Evolutionary conservation across 2,888 invertebrate species (phyloP).

Genomic region (Colostygia pectinataria): DNA sequence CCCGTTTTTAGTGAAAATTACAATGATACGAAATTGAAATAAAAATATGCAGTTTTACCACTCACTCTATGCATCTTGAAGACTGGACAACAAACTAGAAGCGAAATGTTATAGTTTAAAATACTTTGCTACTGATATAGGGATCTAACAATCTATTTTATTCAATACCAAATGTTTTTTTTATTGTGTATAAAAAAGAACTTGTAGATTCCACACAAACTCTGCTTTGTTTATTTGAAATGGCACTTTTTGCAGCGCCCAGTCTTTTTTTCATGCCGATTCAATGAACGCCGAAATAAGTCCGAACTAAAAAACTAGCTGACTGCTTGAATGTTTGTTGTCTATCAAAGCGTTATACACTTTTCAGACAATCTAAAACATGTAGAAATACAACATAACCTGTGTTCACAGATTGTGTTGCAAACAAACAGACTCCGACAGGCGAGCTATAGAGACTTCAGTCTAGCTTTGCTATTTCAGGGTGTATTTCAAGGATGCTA

Average conservation of each 20-base stretch:
- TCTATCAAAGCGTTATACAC: slow-evolving; percentile 24
- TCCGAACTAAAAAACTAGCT: neutral
- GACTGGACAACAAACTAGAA: no score
- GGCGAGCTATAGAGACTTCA: neutral
- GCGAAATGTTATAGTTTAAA: no score
- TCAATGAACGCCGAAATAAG: slow-evolving; percentile 8
- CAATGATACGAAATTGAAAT: no score
- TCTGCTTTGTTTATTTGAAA: neutral
- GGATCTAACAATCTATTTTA: no score
- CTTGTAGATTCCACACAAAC: no score
- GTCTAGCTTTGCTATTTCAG: slow-evolving; percentile 1
- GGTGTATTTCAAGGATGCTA: slow-evolving; percentile 10
- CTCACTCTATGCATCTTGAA: no score
- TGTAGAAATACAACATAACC: slow-evolving; percentile 16
- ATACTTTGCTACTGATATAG: no score
- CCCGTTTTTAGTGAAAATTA: no score
- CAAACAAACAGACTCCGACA: slow-evolving; percentile 16
- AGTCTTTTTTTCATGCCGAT: slow-evolving; percentile 4
- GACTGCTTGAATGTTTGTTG: slow-evolving; percentile 9
- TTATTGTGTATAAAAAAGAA: no score
- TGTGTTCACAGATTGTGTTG: slow-evolving; percentile 22
- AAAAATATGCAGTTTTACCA: no score
- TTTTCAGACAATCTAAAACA: slow-evolving; percentile 17
- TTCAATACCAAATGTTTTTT: no score
- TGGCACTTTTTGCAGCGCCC: neutral